These are phyloP conservation scores for Jordanella pulchra DNA, from an alignment of 2,797 vertebrate species.

Conservation along the genomic window DNA sequence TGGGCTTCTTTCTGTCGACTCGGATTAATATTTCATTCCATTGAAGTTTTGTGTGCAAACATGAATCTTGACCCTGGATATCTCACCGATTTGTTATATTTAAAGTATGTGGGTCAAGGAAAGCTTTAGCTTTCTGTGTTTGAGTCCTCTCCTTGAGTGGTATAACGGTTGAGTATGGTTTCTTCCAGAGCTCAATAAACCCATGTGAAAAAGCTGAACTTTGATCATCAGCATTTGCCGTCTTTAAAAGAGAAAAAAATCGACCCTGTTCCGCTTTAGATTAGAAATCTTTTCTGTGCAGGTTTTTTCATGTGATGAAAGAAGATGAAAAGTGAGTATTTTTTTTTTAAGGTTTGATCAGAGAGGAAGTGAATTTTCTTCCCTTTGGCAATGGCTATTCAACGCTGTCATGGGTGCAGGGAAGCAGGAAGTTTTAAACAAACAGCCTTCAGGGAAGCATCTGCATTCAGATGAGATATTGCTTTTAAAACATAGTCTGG, in stretches of 20 bases:
- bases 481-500: not conserved
- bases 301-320: not conserved
- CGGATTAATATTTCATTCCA: not conserved
- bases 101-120: not conserved
- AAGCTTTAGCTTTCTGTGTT: not conserved
- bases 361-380: not conserved
- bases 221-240: constrained; percentile 7
- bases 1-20: not conserved
- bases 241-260: constrained; percentile 4
- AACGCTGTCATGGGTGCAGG: not conserved
- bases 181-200: not conserved
- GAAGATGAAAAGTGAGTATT: not conserved
- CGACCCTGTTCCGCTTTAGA: not conserved
- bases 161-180: constrained; percentile 9
- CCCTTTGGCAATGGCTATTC: not conserved
- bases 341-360: not conserved
- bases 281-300: not conserved
- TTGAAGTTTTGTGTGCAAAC: not conserved
- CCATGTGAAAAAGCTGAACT: constrained; percentile 15
- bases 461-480: not conserved
- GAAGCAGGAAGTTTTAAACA: constrained; percentile 25
- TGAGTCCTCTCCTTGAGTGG: constrained; percentile 10
- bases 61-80: not conserved
- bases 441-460: not conserved
- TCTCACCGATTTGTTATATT: not conserved